Conservation (phyloP, 2,888 invertebrate species). For the Cephus sareptanus region DNA sequence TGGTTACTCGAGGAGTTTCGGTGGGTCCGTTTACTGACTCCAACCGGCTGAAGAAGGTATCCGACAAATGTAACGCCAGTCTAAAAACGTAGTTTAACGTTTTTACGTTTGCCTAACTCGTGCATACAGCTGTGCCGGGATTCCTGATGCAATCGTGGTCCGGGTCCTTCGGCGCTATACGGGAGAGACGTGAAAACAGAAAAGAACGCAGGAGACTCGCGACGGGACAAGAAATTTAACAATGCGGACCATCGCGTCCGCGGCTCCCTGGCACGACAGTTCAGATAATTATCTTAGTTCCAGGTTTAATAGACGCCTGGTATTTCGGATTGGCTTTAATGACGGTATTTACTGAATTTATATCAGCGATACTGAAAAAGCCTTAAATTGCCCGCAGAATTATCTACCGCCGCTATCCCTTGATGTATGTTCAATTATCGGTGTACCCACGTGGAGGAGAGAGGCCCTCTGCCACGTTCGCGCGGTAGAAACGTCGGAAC, state of each 20-base stretch:
- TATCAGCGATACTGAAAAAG: slow-evolving; percentile 38
- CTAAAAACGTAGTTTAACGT: slow-evolving; percentile 49
- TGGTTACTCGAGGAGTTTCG: neutral
- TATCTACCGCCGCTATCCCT: slow-evolving; percentile 38
- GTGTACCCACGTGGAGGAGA: slow-evolving; percentile 20
- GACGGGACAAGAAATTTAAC: slow-evolving; percentile 46
- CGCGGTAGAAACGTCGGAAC: neutral
- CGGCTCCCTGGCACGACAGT: slow-evolving; percentile 28
- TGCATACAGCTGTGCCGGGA: slow-evolving; percentile 42
- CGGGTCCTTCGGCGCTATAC: neutral
- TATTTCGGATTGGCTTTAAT: slow-evolving; percentile 63
- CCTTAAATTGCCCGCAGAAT: slow-evolving; percentile 51
- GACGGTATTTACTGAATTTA: slow-evolving; percentile 64
- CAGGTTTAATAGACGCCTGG: slow-evolving; percentile 63
- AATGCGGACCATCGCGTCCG: slow-evolving; percentile 43
- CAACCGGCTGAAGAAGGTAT: slow-evolving; percentile 35
- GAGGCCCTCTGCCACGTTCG: neutral
- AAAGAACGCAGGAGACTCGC: slow-evolving; percentile 18
- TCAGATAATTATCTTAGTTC: slow-evolving; percentile 62
- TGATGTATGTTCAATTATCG: slow-evolving; percentile 56
- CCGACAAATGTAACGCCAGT: slow-evolving; percentile 55
- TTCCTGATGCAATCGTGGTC: slow-evolving; percentile 32
- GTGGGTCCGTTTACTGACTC: neutral
- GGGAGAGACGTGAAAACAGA: slow-evolving; percentile 8
- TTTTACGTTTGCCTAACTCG: slow-evolving; percentile 37